Percentiles rank a stretch among this genome's conserved stretches.
These are phyloP conservation scores for Arothron firmamentum DNA, from an alignment of 2,113 vertebrate species.

Conservation along the genomic window DNA sequence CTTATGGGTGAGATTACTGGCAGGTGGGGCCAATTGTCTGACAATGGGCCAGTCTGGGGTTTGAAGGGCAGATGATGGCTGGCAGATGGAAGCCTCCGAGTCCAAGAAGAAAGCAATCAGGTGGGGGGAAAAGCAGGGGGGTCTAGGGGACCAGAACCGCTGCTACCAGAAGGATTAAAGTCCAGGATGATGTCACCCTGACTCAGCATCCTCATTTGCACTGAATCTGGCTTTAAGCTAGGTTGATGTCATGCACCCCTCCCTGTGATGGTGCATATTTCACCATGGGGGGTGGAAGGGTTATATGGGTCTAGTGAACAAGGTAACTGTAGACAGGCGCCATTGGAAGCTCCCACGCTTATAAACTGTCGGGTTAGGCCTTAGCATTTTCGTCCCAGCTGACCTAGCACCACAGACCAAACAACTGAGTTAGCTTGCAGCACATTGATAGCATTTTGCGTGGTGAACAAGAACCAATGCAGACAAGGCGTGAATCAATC, in stretches of 20 bases:
- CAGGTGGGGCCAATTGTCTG: slow-evolving; percentile 74
- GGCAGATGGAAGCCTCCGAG: slow-evolving; percentile 74
- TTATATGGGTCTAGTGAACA: slow-evolving; percentile 32
- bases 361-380: slow-evolving; percentile 16
- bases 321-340: slow-evolving; percentile 38
- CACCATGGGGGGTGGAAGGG: slow-evolving; percentile 16
- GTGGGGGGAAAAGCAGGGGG: slow-evolving; percentile 58
- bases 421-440: too few relatives aligned
- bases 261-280: slow-evolving; percentile 16
- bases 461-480: too few relatives aligned
- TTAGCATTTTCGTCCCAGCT: too few relatives aligned
- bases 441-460: too few relatives aligned
- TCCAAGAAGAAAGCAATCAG: slow-evolving; percentile 74
- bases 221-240: slow-evolving; percentile 50
- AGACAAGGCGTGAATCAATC: too few relatives aligned
- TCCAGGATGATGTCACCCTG: slow-evolving; percentile 76
- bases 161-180: slow-evolving; percentile 68
- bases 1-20: slow-evolving; percentile 71
- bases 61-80: slow-evolving; percentile 77
- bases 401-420: too few relatives aligned
- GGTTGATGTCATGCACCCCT: slow-evolving; percentile 67
- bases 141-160: slow-evolving; percentile 37
- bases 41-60: slow-evolving; percentile 68
- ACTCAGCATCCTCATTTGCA: slow-evolving; percentile 62
- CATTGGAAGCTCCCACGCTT: slow-evolving; percentile 33